Percentiles rank a stretch among this genome's conserved stretches.
Conservation (phyloP, 1,140 invertebrate genomes). For the Heliconius eleuchia region DNA sequence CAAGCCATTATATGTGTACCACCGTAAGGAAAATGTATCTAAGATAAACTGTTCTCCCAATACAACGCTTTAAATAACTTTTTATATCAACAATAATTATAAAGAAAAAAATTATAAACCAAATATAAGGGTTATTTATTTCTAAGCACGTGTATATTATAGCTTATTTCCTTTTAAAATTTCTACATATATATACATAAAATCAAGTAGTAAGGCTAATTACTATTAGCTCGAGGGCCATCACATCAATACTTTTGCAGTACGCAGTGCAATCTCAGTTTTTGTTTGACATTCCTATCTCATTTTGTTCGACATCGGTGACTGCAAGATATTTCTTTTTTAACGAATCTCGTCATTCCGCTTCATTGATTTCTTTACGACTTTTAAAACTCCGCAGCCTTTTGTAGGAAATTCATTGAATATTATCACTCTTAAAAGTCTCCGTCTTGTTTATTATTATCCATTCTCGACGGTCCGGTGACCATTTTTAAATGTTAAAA, state of each 20-base stretch:
- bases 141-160: background rate
- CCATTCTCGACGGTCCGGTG: background rate
- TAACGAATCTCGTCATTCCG: constrained; percentile 43
- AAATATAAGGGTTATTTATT: background rate
- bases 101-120: background rate
- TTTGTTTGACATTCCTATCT: constrained; percentile 39
- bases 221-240: background rate
- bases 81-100: background rate
- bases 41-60: too few species aligned
- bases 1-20: background rate
- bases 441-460: background rate
- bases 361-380: constrained; percentile 43
- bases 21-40: too few species aligned
- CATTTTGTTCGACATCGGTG: constrained; percentile 49
- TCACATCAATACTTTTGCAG: background rate
- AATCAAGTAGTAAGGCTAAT: background rate
- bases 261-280: constrained; percentile 36
- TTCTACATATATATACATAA: background rate
- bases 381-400: background rate
- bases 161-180: background rate
- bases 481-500: constrained; percentile 1
- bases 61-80: background rate
- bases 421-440: constrained; percentile 5
- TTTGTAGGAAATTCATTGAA: constrained; percentile 13
- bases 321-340: constrained; percentile 53